Percentiles rank a stretch among this genome's conserved stretches.
phyloP scores from a whole-genome alignment of 2,888 invertebrate genomes.

The Drosophila antonietae region DNA sequence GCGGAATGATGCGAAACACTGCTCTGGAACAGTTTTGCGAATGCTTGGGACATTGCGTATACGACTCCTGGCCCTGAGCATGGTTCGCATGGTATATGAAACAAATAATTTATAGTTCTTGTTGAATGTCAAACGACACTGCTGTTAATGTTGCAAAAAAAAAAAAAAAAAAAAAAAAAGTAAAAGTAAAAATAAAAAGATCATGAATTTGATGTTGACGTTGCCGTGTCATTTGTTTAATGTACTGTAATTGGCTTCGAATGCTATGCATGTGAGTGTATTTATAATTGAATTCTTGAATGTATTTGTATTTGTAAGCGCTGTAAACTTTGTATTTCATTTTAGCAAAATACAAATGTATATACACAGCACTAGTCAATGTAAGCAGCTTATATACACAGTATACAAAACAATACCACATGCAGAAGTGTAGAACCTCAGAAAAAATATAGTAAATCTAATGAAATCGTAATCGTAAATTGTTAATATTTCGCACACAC shows the following conservation, averaged over 20 bases:
- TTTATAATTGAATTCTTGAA: conserved; percentile 37
- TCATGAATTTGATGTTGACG: conserved; percentile 29
- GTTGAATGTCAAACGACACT: conserved; percentile 40
- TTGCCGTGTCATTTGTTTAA: conserved; percentile 70
- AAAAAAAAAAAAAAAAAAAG: background rate
- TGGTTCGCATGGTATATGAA: conserved; percentile 28
- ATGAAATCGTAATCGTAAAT: background rate
- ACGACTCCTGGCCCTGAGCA: conserved; percentile 40
- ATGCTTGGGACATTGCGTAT: conserved; percentile 46
- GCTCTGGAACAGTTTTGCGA: conserved; percentile 10
- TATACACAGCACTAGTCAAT: conserved; percentile 38
- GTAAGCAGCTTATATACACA: conserved; percentile 40
- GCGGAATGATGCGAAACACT: conserved; percentile 1
- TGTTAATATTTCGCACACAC: background rate
- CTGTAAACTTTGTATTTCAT: conserved; percentile 42
- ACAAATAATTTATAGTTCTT: conserved; percentile 36
- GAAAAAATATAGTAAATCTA: conserved; percentile 3
- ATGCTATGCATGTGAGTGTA: conserved; percentile 38
- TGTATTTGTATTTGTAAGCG: conserved; percentile 44
- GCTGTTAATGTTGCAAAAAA: conserved; percentile 16
- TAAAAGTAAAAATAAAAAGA: conserved; percentile 14
- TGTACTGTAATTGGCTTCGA: conserved; percentile 54
- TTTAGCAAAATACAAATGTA: conserved; percentile 30
- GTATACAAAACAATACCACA: conserved; percentile 3
- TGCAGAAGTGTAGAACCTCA: background rate